Base-by-base conservation (phyloP, 2,888 invertebrate species). In the Cataglyphis rosenhaueri region DNA sequence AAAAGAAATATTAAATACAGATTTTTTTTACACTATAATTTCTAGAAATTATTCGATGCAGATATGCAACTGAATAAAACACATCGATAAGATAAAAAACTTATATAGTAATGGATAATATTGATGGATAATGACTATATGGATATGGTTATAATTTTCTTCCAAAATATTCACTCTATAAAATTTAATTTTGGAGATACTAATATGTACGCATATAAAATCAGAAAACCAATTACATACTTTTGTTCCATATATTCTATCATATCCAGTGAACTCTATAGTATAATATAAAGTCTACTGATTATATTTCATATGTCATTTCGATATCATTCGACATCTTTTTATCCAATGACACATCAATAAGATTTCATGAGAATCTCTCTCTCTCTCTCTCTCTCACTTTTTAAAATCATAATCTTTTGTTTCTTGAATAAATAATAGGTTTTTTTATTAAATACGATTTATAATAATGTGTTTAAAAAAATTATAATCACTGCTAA, bases 11-110 rank as follows among this genome's bases (percentile, higher is more conserved):
- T 52, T n/a, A 38, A 38, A 2, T 65, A 12, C n/a, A 52, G 15
- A 5, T 48, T 21, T 29, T 18, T 52, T 65, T 38, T 52, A 35
- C 18, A 74, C 25, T 25, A 25, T n/a, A 76, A 75, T 65, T 25
- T 38, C 25, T 55, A 4, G n/a, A 5, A 62, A 41, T 44, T 44
- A 44, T 44, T 15, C 10, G 65, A 52, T 52, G 8, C 8, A 52
- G 8, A 55, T 75, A 21, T 25, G 41, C 2, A 12, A 52, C 18
- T 65, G 65, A n/a, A 75, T 74, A 74, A 74, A 15, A 15, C 1
- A 62, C 6, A 0, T 25, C 12, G 18, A 38, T 6, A 21, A 41
- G n/a, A n/a, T 10, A 12, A n/a, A 10, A 25, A 38, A 44, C 12
- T 64, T 52, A 10, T 15, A 32, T 35, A 48, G n/a, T 48, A 0